phyloP scores from a whole-genome alignment of 1,140 invertebrate genomes.

The Stegodyphus mimosarum region DNA sequence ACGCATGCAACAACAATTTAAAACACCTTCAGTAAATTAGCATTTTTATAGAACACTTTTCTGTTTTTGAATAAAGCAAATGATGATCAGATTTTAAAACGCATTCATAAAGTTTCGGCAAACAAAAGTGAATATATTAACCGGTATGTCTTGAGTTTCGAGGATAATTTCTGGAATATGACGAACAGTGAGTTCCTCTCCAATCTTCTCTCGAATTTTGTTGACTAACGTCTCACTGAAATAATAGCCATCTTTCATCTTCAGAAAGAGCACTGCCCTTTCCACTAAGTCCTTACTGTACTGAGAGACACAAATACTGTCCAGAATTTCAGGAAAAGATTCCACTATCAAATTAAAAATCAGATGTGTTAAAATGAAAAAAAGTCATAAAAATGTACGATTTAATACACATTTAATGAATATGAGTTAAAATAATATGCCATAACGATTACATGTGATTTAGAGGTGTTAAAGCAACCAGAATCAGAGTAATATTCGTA shows the following conservation, averaged over 20 bases:
- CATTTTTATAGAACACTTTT: too few species aligned
- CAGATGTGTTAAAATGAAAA: not conserved
- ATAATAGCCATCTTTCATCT: slow-evolving; percentile 68
- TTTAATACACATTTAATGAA: too few species aligned
- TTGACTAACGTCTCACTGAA: slow-evolving; percentile 68
- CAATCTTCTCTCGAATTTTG: slow-evolving; percentile 68
- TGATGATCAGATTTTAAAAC: too few species aligned
- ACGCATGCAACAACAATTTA: too few species aligned
- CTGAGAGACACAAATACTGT: slow-evolving; percentile 72
- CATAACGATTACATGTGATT: too few species aligned
- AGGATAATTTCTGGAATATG: slow-evolving; percentile 72
- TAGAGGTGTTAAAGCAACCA: too few species aligned
- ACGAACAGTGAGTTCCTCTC: slow-evolving; percentile 70
- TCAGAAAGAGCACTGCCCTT: slow-evolving; percentile 72
- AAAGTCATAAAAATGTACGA: not conserved
- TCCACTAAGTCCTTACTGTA: slow-evolving; percentile 69
- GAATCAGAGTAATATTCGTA: too few species aligned
- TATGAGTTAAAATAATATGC: too few species aligned
- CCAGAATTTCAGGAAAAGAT: slow-evolving; percentile 70
- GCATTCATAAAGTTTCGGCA: not conserved
- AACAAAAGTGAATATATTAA: slow-evolving; percentile 63
- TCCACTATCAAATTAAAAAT: slow-evolving; percentile 66
- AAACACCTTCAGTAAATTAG: too few species aligned
- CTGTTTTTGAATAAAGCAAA: too few species aligned
- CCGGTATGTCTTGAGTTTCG: slow-evolving; percentile 71